Percentiles rank a stretch among this genome's conserved stretches.
These are phyloP conservation scores for Etheostoma spectabile DNA, from an alignment of 2,113 vertebrate species.

Conservation along the genomic window DNA sequence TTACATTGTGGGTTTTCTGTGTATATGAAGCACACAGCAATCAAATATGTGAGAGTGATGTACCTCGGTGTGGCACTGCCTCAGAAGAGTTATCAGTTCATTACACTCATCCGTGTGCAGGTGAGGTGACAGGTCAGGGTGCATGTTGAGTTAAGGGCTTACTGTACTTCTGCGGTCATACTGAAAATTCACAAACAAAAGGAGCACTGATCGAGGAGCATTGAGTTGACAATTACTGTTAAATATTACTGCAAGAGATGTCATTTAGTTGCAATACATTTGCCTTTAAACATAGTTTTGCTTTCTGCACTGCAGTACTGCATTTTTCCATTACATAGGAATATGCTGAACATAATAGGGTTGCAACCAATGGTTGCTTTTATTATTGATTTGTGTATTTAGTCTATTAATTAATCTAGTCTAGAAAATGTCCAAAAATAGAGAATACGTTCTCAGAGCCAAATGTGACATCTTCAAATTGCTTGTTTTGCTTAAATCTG, in stretches of 20 bases:
- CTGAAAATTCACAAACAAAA: conserved; percentile 65
- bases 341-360: neutral
- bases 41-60: neutral
- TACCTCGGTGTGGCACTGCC: conserved; percentile 89
- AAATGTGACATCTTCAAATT: neutral
- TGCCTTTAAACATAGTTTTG: neutral
- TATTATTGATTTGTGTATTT: neutral
- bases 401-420: neutral
- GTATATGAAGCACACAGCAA: neutral
- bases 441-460: neutral
- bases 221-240: neutral
- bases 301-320: neutral
- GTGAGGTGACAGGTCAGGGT: conserved; percentile 94
- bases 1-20: neutral
- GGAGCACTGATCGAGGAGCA: conserved; percentile 1
- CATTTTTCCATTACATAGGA: neutral
- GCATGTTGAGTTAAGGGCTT: conserved; percentile 88
- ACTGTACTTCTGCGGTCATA: conserved; percentile 49
- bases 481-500: neutral
- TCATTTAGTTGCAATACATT: neutral
- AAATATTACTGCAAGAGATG: neutral
- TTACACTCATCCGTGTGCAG: conserved; percentile 96
- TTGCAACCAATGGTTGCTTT: neutral
- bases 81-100: conserved; percentile 88
- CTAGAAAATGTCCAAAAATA: neutral